Base-by-base conservation (phyloP, 2,113 vertebrate species). In the Marmota flaviventris region DNA sequence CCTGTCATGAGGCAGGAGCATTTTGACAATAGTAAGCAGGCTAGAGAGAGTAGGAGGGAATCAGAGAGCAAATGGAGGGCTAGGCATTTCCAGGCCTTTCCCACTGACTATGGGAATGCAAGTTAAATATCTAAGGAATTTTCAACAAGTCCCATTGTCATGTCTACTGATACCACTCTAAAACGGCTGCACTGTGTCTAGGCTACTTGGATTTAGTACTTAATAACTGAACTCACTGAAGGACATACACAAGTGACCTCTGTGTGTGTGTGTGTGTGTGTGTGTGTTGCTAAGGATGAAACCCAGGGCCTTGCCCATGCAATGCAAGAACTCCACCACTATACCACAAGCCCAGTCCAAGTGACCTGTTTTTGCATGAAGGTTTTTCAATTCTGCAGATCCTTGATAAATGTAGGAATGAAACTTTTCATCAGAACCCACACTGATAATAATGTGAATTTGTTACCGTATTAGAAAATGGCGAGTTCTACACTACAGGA, bases 351-450 rank as follows among this genome's bases (percentile, higher is more conserved):
- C 32, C 32, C 12, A 69, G 13, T 32, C 65, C 65, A 69, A 34
- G 39, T 10, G n/a, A 56, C 17, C 69, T 2, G 32, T 75, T 65
- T 90, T 72, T 76, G 42, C 77, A 34, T 13, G 61, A 89, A 51
- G 37, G 53, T 14, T 84, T 94, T 96, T 48, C 39, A 93, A 34
- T 79, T 83, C 32, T 96, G 42, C 58, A 79, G 76, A 13, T 13
- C 34, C 39, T 63, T 89, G 69, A 77, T 95, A 45, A 95, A 81
- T 2, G 58, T 79, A 51, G 79, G 81, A 95, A 86, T 73, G 37
- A 72, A 87, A 87, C 58, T 72, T 87, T 67, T 37, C 72, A 48
- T 73, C 81, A 82, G 56, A 93, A 90, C 3, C 12, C 67, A 88
- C 14, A 42, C 58, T 25, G 29, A 14, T 84, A 87, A 90, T 22